Evolutionary conservation across 2,797 vertebrate genomes (phyloP).

Genomic region (Neosilurus hyrtlii): DNA sequence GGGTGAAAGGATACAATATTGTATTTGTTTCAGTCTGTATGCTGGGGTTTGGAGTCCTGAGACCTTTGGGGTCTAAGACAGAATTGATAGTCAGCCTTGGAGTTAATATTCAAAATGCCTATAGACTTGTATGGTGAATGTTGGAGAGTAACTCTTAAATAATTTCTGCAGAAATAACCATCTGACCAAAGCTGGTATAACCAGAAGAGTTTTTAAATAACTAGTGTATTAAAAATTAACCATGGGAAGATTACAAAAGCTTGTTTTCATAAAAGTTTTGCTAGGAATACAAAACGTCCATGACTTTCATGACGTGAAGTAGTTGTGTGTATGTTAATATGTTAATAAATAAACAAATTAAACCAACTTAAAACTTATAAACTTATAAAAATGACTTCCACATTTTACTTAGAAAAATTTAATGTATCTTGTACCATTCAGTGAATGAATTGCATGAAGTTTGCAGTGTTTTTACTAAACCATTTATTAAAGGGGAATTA

Average conservation of each 20-base stretch:
- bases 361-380: too few species aligned
- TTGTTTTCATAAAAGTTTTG: not conserved
- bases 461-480: not conserved
- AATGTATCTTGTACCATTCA: too few species aligned
- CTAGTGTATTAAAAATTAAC: conserved; percentile 14
- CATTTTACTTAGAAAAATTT: too few species aligned
- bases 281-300: not conserved
- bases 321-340: too few species aligned
- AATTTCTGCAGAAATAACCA: not conserved
- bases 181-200: not conserved
- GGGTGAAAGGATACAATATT: not conserved
- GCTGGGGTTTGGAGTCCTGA: not conserved
- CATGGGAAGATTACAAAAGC: not conserved
- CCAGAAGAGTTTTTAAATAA: not conserved
- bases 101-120: not conserved
- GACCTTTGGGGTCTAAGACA: not conserved
- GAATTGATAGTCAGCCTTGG: not conserved
- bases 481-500: too few species aligned
- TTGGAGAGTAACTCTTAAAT: not conserved
- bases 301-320: too few species aligned
- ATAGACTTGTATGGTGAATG: not conserved
- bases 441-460: not conserved
- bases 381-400: too few species aligned
- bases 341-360: too few species aligned
- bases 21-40: not conserved